These are phyloP conservation scores for Pheosia gnoma DNA, from an alignment of 2,888 invertebrate genomes.

Conservation along the genomic window DNA sequence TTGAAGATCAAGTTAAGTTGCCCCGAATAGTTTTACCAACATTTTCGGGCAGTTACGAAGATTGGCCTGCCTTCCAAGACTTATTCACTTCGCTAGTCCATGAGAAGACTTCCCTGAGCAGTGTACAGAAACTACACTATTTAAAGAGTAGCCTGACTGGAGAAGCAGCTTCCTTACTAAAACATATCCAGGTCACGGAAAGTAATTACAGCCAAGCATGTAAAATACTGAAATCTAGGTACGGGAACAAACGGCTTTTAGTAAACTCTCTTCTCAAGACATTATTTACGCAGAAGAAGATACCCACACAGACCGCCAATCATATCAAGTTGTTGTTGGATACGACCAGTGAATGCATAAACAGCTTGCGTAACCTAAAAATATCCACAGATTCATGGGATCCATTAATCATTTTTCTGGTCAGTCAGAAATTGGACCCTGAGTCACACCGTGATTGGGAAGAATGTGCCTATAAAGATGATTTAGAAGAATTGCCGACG, in stretches of 20 bases:
- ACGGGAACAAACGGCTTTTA: conserved; percentile 12
- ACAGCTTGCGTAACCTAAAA: no score
- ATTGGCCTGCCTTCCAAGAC: conserved; percentile 17
- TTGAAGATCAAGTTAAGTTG: conserved; percentile 10
- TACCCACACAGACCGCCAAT: no score
- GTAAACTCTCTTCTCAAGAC: no score
- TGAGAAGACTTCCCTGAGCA: conserved; percentile 7
- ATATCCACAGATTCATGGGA: no score
- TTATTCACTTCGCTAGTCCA: conserved; percentile 13
- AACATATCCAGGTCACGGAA: conserved; percentile 14
- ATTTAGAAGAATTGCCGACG: no score
- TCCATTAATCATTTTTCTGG: no score
- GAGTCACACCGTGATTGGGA: no score
- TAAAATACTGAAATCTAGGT: conserved; percentile 5
- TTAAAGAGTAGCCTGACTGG: conserved; percentile 16
- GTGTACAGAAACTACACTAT: conserved; percentile 18
- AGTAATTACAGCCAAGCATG: conserved; percentile 16
- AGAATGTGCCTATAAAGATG: no score
- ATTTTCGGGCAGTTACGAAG: conserved; percentile 17
- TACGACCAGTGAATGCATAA: no score
- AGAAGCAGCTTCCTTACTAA: conserved; percentile 13
- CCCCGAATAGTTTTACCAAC: conserved; percentile 13
- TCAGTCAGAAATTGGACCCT: no score
- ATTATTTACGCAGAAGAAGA: no score
- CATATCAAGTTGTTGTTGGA: no score